Evolutionary conservation across 1,140 invertebrate genomes (phyloP), one percentile per base, ranked within the genome.

Genomic region (Sipha flava): DNA sequence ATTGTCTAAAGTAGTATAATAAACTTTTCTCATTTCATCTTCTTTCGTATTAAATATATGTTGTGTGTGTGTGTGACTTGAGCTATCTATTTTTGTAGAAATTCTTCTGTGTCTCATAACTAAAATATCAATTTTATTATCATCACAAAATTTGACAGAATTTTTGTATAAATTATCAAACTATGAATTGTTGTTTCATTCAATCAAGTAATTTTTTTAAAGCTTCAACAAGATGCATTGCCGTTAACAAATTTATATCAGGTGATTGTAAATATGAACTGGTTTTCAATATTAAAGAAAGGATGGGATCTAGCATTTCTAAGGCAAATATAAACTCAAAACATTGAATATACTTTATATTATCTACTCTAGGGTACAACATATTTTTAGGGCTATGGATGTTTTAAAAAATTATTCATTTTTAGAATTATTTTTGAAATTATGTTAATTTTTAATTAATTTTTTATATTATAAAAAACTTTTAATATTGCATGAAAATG

Each of bases 211-310:
- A 72, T 29, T 43, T 47, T 59, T 45, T 72, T 72, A 72, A 49
- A n/a, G 26, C 45, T 31, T 72, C 16, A 47, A 72, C 43, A 34
- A 72, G 26, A 49, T 21, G 43, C 57, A 79, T 37, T 29, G 80
- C 80, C n/a, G 79, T 77, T 47, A 80, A 73, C 37, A 82, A 49
- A 70, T 82, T 40, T 45, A 81, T 37, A 34, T 81, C 34, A 16
- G 31, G 77, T 37, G 31, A 34, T 79, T 75, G 52, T 37, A 81
- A 64, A 70, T 75, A 34, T 54, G 68, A 79, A 70, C 73, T 82
- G 2, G 81, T 80, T 66, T 81, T 79, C 37, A 81, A 57, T 18
- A 81, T 34, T 31, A 81, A 57, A 47, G n/a, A n/a, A n/a, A n/a
- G n/a, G n/a, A n/a, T n/a, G n/a, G n/a, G n/a, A n/a, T n/a, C n/a